Base-by-base conservation (phyloP, 2,113 vertebrate species). In the Phylloscopus whistleri region DNA sequence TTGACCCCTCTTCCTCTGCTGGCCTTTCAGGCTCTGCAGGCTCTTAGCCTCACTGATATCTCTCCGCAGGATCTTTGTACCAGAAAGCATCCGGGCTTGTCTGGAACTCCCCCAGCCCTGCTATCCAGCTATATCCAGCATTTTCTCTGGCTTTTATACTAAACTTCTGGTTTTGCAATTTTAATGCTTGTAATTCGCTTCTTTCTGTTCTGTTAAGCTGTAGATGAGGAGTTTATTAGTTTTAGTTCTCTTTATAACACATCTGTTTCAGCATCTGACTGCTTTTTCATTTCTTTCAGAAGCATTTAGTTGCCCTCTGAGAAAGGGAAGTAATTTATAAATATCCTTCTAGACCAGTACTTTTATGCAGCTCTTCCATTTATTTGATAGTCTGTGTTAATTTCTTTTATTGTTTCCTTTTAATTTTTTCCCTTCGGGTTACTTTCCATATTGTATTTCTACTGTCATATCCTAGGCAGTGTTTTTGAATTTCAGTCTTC, bases 1-100 rank as follows among this genome's bases (percentile, higher is more conserved):
- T 75, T 95, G 95, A 96, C 96, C 94, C n/a, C n/a, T 95, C 81
- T 97, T 95, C 95, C 93, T 95, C 74, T 91, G 41, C 41, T 92
- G 89, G 76, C 91, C 96, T 96, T 94, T 95, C 87, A 89, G 92
- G 53, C 77, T 90, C 87, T 76, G 84, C 41, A 41, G 62, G 91
- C 89, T 95, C 91, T 91, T 87, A 93, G 91, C n/a, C 66, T 82
- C 41, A 1, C 62, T 92, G 77, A 24, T 96, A 95, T 94, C 93
- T 89, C 89, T 89, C 89, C 28, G 11, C 66, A 69, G 91, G 94
- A 95, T 96, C 94, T 92, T 92, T 91, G 89, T 87, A 82, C 89
- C 31, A 78, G 86, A 84, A 89, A 91, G 66, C 86, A 64, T 95
- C 58, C 52, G 9, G 74, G 62, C 58, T 92, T 86, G 69, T 43